Base-by-base conservation (phyloP, 2,113 vertebrate species). In the Hippocampus guttulatus region DNA sequence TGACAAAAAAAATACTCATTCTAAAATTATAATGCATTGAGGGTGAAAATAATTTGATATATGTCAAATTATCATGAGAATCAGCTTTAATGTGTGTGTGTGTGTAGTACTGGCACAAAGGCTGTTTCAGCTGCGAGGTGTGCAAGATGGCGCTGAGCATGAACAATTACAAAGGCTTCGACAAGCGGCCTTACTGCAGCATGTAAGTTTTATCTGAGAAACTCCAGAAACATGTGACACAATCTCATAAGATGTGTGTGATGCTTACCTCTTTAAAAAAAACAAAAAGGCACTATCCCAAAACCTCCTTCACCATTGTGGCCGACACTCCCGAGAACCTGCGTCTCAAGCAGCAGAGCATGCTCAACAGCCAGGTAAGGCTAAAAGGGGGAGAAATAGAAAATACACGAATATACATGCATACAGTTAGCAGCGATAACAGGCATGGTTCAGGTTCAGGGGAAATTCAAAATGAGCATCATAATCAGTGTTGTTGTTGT, bases 61-160 rank as follows among this genome's bases (percentile, higher is more conserved):
- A 33, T 33, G 30, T 33, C 30, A 33, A 33, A 33, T 33, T 33
- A 33, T 33, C 30, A 38, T 38, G 33, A 38, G 8, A 7, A 58
- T 23, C 16, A 58, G 0, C 21, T 58, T 58, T 58, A 27, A 5
- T 45, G n/a, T 51, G 15, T 43, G 41, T 51, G n/a, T 69, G 79
- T 77, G 81, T 84, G 78, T 75, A 99, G 97, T 96, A 94, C 74
- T 99, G 97, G 97, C 97, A 99, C 92, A 99, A 97, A 92, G 94
- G 95, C 85, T 99, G 97, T 83, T 99, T 99, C 93, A 96, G 95
- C 89, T 99, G 97, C 70, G 97, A 99, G 83, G 94, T 96, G 47
- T 99, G 97, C 90, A 98, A 97, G 92, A 97, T 99, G 97, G 95
- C 97, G 80, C 91, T 99, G 80, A 99, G 98, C 88, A 99, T 99